These are phyloP conservation scores for Pseudomyrmex gracilis DNA, from an alignment of 1,140 invertebrate genomes.

Conservation along the genomic window DNA sequence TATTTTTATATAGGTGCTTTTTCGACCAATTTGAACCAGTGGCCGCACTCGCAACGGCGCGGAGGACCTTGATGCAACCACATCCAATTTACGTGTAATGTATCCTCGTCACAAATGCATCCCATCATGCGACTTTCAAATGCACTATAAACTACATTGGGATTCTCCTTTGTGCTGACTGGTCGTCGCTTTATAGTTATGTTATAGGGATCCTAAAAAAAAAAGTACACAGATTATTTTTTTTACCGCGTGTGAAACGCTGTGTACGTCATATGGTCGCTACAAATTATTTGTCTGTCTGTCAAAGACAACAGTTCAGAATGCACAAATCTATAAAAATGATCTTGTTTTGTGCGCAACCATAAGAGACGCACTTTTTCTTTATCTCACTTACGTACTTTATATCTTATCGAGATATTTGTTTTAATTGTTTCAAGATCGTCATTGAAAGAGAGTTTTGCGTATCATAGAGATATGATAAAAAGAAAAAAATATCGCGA, in stretches of 20 bases:
- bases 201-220: slow-evolving; percentile 93
- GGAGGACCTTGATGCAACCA: slow-evolving; percentile 95
- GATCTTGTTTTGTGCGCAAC: too few species aligned
- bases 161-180: slow-evolving; percentile 93
- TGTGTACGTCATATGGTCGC: too few species aligned
- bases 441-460: too few species aligned
- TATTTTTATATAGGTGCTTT: slow-evolving; percentile 88
- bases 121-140: slow-evolving; percentile 96
- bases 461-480: not conserved
- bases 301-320: not conserved
- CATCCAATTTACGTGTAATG: slow-evolving; percentile 95
- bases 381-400: not conserved
- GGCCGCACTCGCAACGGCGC: slow-evolving; percentile 96
- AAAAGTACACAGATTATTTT: not conserved
- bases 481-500: slow-evolving; percentile 7
- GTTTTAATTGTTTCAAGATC: not conserved
- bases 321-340: not conserved
- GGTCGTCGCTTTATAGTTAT: slow-evolving; percentile 92
- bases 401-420: not conserved
- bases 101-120: slow-evolving; percentile 98
- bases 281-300: not conserved
- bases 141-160: slow-evolving; percentile 95
- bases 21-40: slow-evolving; percentile 97
- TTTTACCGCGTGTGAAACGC: too few species aligned
- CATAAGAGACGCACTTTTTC: too few species aligned